A percentile compares a stretch with the other conserved stretches of the same genome.
These are phyloP conservation scores for Piaya cayana DNA, from an alignment of 2,113 vertebrate species.

Conservation along the genomic window DNA sequence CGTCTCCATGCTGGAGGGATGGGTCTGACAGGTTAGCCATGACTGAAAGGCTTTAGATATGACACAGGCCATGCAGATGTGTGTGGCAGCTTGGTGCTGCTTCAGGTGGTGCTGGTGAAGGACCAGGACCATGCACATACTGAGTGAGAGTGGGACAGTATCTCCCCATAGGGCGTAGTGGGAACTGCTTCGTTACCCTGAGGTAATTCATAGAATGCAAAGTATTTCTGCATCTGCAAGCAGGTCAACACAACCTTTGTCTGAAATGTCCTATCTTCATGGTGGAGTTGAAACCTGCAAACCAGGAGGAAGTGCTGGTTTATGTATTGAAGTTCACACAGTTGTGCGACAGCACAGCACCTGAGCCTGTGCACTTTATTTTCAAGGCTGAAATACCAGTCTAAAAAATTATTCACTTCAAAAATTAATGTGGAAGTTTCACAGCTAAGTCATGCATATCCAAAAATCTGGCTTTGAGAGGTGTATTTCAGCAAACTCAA, in stretches of 20 bases:
- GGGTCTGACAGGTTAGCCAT: background rate
- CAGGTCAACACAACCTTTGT: background rate
- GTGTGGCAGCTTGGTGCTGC: fast-evolving
- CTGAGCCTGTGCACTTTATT: fast-evolving
- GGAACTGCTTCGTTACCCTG: background rate
- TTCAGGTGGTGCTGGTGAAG: fast-evolving
- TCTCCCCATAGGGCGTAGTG: background rate
- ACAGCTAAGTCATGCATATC: background rate
- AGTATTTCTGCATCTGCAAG: background rate
- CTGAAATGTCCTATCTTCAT: background rate
- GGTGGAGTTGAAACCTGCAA: background rate
- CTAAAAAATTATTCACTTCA: background rate
- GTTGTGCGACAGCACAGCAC: background rate
- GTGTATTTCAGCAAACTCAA: background rate
- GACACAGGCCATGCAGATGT: fast-evolving
- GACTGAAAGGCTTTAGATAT: background rate
- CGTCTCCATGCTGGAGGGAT: fast-evolving
- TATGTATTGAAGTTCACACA: fast-evolving
- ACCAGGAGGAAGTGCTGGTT: background rate
- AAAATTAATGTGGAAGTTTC: background rate
- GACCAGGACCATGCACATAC: fast-evolving
- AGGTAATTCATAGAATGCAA: background rate
- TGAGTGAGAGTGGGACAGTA: background rate
- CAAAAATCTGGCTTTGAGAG: background rate
- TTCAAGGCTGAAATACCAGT: background rate